phyloP scores from a whole-genome alignment of 2,113 vertebrate species.

The Promerops cafer region DNA sequence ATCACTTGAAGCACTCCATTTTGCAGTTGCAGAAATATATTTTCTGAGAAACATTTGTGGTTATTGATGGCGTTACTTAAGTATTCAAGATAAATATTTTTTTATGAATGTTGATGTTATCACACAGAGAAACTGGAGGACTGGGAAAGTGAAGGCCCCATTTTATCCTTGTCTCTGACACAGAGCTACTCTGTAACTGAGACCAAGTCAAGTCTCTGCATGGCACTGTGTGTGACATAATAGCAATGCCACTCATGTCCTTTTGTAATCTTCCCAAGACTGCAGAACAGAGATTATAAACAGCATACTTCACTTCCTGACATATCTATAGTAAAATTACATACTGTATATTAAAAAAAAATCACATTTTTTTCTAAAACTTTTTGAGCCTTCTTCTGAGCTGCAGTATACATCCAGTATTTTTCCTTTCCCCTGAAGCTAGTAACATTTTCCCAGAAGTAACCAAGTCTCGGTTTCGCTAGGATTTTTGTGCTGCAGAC shows the following conservation, averaged over 20 bases:
- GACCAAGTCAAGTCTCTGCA: neutral
- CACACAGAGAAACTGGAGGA: neutral
- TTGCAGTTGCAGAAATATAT: neutral
- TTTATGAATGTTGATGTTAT: neutral
- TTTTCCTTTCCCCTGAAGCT: neutral
- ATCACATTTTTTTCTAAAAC: neutral
- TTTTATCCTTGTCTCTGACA: neutral
- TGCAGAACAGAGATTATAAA: neutral
- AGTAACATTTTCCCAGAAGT: neutral
- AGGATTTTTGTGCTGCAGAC: neutral
- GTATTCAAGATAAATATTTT: neutral
- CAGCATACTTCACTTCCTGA: neutral
- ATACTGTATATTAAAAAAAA: neutral
- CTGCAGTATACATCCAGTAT: neutral
- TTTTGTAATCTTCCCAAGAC: neutral
- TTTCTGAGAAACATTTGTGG: neutral
- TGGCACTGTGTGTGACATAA: neutral
- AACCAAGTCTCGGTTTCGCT: neutral
- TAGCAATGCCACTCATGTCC: neutral
- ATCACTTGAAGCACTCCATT: neutral
- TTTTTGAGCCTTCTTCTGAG: neutral
- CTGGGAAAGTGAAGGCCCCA: neutral
- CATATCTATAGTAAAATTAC: neutral
- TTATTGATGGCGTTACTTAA: neutral
- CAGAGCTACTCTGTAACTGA: neutral